These are phyloP conservation scores for Dendrolimus pini DNA, from an alignment of 2,888 invertebrate species.

Conservation along the genomic window DNA sequence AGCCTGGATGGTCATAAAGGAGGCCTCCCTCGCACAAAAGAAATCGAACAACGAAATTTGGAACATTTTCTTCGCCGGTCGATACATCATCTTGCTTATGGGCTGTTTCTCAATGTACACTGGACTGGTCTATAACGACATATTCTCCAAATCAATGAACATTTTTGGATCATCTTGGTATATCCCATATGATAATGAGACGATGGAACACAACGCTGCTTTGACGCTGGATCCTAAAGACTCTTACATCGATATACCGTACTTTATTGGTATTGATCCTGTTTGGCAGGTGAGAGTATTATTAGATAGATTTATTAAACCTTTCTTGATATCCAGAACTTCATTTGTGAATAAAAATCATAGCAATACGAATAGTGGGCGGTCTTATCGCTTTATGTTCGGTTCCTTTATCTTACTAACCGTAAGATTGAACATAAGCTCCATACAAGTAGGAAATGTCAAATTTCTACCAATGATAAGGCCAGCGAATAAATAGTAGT, in stretches of 20 bases:
- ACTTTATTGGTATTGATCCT: conserved; percentile 92
- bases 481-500: no score
- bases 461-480: no score
- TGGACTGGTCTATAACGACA: conserved; percentile 97
- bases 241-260: conserved; percentile 79
- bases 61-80: conserved; percentile 98
- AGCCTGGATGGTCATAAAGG: conserved; percentile 86
- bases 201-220: conserved; percentile 58
- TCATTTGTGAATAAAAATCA: neutral
- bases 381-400: no score
- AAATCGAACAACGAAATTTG: conserved; percentile 91
- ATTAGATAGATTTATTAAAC: neutral
- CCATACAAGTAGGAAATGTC: no score
- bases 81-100: conserved; percentile 98
- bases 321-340: conserved; percentile 1
- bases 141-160: conserved; percentile 97
- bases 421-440: no score
- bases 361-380: no score
- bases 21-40: conserved; percentile 83
- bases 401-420: no score
- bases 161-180: conserved; percentile 95
- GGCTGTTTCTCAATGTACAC: conserved; percentile 98
- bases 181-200: conserved; percentile 72
- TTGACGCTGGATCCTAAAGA: conserved; percentile 81
- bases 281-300: conserved; percentile 80